Percentiles rank a stretch among this genome's conserved stretches.
Conservation (phyloP, 2,797 vertebrate species). For the Sebastiscus tertius region DNA sequence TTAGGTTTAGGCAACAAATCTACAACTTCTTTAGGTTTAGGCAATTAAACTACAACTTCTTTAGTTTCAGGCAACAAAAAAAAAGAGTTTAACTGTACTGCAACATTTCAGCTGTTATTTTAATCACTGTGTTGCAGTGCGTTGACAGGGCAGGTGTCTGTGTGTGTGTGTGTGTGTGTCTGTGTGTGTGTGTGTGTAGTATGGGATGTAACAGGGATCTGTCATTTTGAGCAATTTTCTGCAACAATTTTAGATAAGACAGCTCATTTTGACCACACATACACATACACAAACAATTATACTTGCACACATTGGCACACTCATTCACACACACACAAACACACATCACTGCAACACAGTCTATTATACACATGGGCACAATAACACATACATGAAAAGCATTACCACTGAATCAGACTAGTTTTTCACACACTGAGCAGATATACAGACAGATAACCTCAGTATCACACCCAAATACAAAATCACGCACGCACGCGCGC, state of each 20-base stretch:
- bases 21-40: no score
- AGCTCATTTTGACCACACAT: neutral
- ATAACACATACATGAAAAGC: neutral
- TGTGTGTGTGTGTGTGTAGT: neutral
- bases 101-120: no score
- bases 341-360: neutral
- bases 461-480: neutral
- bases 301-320: neutral
- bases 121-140: no score
- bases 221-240: slow-evolving; percentile 30
- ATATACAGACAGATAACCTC: neutral
- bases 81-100: no score
- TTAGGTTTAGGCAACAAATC: no score
- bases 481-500: neutral
- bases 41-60: no score
- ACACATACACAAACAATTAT: neutral
- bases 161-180: neutral
- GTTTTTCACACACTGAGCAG: neutral
- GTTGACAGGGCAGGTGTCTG: no score
- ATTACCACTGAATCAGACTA: neutral
- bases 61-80: no score
- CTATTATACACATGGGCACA: neutral
- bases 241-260: slow-evolving; percentile 38
- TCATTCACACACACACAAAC: neutral
- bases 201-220: neutral